Conservation (phyloP, 2,888 invertebrate species). For the Catocala nupta region DNA sequence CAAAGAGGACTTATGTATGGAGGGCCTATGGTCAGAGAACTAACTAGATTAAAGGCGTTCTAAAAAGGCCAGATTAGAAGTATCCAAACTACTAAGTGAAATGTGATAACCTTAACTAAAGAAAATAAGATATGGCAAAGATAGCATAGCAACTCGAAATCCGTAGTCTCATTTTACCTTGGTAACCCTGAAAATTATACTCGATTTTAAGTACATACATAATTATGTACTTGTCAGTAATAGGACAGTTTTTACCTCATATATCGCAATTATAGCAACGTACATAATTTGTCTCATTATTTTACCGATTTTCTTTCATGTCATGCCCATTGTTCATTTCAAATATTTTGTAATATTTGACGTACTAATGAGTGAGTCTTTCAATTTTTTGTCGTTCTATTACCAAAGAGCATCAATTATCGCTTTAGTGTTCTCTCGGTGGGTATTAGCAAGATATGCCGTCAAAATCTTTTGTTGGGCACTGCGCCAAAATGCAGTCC, state of each 20-base stretch:
- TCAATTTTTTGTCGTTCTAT: conserved; percentile 41
- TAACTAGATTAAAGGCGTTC: no score
- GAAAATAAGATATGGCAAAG: no score
- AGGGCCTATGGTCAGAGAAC: no score
- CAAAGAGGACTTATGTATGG: no score
- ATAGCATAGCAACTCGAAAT: no score
- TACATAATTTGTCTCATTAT: neutral
- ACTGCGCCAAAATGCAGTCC: conserved; percentile 63
- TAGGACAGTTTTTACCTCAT: neutral
- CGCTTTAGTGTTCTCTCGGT: conserved; percentile 55
- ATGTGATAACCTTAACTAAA: no score
- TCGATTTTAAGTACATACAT: no score
- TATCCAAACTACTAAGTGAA: no score
- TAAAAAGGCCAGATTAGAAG: no score
- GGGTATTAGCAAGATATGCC: conserved; percentile 62
- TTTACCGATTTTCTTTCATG: neutral
- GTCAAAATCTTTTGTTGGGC: conserved; percentile 66
- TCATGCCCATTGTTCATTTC: conserved; percentile 18
- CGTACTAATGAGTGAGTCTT: conserved; percentile 35
- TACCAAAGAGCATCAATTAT: conserved; percentile 61
- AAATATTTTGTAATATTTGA: conserved; percentile 23
- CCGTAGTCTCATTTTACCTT: no score
- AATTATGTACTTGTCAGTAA: no score
- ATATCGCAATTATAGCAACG: neutral
- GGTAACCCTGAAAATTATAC: no score